Conservation (phyloP, 2,797 vertebrate species). For the Galago senegalensis region DNA sequence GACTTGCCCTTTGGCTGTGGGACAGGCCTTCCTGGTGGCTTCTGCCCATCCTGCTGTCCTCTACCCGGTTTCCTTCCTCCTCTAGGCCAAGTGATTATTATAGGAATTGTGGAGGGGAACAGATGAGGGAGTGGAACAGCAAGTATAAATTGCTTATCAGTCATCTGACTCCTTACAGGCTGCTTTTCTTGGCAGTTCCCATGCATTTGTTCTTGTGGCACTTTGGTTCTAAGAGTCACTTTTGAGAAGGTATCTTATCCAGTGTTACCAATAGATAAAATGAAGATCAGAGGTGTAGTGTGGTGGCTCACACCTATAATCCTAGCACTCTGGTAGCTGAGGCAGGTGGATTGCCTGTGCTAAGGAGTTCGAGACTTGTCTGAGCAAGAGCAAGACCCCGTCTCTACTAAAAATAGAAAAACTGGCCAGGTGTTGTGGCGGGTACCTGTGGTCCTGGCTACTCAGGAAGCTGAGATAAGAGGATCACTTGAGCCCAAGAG, state of each 20-base stretch:
- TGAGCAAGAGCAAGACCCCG: no score
- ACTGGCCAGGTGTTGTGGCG: no score
- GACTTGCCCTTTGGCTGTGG: background rate
- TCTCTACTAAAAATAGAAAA: no score
- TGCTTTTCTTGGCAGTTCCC: constrained; percentile 23
- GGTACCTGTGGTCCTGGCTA: no score
- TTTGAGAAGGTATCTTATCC: background rate
- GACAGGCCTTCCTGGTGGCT: background rate
- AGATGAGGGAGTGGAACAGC: background rate
- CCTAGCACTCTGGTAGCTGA: no score
- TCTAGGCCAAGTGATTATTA: background rate
- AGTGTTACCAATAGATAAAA: background rate
- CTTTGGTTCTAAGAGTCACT: background rate
- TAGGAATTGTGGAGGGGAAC: background rate
- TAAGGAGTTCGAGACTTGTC: no score
- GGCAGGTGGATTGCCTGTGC: no score
- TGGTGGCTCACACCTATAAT: no score
- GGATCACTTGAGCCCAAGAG: no score
- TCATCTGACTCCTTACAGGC: constrained; percentile 10
- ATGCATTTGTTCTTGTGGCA: constrained; percentile 3
- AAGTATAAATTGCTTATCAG: background rate
- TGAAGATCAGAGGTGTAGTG: background rate
- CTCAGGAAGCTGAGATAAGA: no score
- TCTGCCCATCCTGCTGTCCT: background rate
- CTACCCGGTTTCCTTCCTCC: background rate